Conservation (phyloP, 2,888 invertebrate genomes). For the Oscheius sp. region DNA sequence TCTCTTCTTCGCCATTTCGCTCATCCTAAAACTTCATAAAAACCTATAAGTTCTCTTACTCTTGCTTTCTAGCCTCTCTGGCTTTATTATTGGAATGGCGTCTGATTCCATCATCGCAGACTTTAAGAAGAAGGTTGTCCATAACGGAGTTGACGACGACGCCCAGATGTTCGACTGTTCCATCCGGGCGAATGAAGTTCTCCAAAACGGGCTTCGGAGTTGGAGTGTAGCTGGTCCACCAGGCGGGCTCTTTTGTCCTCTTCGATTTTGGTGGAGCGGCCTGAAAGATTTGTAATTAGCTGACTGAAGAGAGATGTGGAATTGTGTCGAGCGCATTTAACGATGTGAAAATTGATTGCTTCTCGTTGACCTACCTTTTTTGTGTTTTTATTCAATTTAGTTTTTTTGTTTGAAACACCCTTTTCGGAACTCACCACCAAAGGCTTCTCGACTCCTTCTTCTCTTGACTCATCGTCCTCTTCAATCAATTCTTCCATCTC, state of each 20-base stretch:
- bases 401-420: no score
- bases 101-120: constrained; percentile 46
- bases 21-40: neutral
- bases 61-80: constrained; percentile 4
- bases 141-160: constrained; percentile 29
- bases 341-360: no score
- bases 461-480: neutral
- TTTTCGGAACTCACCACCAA: neutral
- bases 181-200: constrained; percentile 10
- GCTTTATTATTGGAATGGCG: constrained; percentile 25
- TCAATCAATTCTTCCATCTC: neutral
- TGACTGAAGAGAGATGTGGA: no score
- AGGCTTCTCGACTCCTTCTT: neutral
- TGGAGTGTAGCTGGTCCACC: constrained; percentile 33
- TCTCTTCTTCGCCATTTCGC: constrained; percentile 19
- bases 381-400: no score
- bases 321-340: no score
- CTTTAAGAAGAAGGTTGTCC: constrained; percentile 35
- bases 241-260: neutral
- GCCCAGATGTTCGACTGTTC: constrained; percentile 32
- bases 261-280: neutral
- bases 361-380: no score
- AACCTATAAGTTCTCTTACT: neutral
- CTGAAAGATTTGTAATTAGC: no score
- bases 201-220: constrained; percentile 33